Conservation (phyloP, 2,888 invertebrate species). For the Belgica antarctica region DNA sequence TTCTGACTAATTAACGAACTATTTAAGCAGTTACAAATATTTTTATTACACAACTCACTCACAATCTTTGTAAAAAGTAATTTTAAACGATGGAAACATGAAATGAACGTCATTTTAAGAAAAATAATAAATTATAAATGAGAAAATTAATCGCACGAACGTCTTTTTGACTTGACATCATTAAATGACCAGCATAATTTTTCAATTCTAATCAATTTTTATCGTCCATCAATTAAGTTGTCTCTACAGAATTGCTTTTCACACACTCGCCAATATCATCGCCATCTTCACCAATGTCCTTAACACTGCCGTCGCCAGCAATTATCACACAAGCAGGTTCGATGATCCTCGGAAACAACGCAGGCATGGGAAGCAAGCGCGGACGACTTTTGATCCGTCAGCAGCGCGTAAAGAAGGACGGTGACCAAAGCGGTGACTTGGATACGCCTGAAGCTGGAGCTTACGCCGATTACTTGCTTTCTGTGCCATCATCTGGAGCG, state of each 20-base stretch:
- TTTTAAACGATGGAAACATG: slow-evolving; percentile 34
- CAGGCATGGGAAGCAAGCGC: slow-evolving; percentile 60
- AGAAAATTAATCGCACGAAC: background rate
- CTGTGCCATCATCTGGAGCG: slow-evolving; percentile 53
- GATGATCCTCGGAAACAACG: slow-evolving; percentile 45
- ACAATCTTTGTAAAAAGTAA: slow-evolving; percentile 33
- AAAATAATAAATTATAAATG: slow-evolving; percentile 36
- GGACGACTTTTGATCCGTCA: slow-evolving; percentile 66
- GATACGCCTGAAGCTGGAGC: slow-evolving; percentile 45
- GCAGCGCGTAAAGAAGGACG: slow-evolving; percentile 65
- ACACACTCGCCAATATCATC: slow-evolving; percentile 37
- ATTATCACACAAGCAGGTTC: slow-evolving; percentile 46
- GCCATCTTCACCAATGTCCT: slow-evolving; percentile 35
- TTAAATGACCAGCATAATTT: too few species aligned
- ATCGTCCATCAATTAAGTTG: background rate
- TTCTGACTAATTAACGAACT: background rate
- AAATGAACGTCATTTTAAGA: slow-evolving; percentile 35
- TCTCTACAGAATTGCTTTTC: slow-evolving; percentile 31
- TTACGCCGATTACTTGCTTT: slow-evolving; percentile 50
- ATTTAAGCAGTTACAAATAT: background rate
- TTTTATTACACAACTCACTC: slow-evolving; percentile 9
- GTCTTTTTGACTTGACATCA: background rate
- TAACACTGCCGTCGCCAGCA: slow-evolving; percentile 41
- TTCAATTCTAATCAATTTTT: background rate
- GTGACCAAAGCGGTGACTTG: slow-evolving; percentile 51